Conservation (phyloP, 2,797 vertebrate species). For the Meriones psammophilus region DNA sequence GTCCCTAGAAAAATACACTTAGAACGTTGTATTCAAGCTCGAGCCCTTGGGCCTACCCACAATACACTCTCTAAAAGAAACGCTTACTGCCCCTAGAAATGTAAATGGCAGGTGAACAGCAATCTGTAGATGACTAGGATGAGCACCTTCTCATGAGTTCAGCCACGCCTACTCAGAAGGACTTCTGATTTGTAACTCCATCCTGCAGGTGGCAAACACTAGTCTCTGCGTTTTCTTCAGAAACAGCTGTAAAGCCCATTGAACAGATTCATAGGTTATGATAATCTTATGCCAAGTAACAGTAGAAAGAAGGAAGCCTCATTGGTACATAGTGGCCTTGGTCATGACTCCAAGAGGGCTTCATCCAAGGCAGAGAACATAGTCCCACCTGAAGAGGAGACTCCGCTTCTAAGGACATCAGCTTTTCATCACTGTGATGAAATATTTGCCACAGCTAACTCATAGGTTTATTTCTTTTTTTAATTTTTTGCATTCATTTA, state of each 20-base stretch:
- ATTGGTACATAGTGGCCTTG: rapidly evolving
- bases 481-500: neutral
- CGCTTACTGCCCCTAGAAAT: neutral
- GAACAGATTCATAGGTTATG: neutral
- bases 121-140: constrained; percentile 23
- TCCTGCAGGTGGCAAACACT: neutral
- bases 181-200: neutral
- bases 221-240: neutral
- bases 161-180: neutral
- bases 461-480: neutral
- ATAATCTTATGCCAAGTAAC: neutral
- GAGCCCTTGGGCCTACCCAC: neutral
- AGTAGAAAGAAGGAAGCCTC: neutral
- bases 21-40: neutral
- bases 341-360: neutral
- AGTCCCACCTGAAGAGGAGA: neutral
- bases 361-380: neutral
- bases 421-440: neutral
- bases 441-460: neutral
- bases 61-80: neutral
- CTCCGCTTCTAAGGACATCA: neutral
- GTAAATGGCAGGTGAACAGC: constrained; percentile 5
- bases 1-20: neutral
- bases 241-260: neutral
- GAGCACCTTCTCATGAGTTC: neutral